phyloP scores from a whole-genome alignment of 2,113 vertebrate species.

The Acrocephalus arundinaceus region DNA sequence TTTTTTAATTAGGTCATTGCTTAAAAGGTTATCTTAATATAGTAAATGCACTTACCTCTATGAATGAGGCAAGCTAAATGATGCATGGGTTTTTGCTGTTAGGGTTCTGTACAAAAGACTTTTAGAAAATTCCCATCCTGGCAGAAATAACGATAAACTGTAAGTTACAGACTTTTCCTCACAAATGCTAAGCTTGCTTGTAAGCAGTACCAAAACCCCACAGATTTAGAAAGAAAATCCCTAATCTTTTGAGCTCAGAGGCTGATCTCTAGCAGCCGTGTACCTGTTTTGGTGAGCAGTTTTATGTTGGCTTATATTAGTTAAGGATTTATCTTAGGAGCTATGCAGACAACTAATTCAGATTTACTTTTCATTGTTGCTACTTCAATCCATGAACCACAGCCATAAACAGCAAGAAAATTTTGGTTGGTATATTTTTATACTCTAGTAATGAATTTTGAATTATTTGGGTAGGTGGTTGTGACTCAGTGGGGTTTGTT shows the following conservation, averaged over 20 bases:
- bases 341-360: not conserved
- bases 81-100: slow-evolving; percentile 26
- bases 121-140: not conserved
- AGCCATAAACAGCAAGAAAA: not conserved
- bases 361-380: not conserved
- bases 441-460: not conserved
- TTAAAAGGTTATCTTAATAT: slow-evolving; percentile 73
- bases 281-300: not conserved
- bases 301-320: not conserved
- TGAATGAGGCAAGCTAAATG: slow-evolving; percentile 44
- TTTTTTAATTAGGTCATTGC: slow-evolving; percentile 69
- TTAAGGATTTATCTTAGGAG: not conserved
- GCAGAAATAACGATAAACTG: not conserved
- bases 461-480: not conserved
- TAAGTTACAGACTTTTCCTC: not conserved
- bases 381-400: not conserved
- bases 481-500: not conserved
- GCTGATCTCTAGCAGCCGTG: not conserved
- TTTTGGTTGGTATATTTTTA: not conserved
- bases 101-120: not conserved
- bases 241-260: not conserved
- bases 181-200: not conserved
- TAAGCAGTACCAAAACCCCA: not conserved
- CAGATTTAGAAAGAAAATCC: not conserved
- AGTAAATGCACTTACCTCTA: slow-evolving; percentile 67